Evolutionary conservation across 2,888 invertebrate genomes (phyloP).

Genomic region (Balanococcus diminutus): DNA sequence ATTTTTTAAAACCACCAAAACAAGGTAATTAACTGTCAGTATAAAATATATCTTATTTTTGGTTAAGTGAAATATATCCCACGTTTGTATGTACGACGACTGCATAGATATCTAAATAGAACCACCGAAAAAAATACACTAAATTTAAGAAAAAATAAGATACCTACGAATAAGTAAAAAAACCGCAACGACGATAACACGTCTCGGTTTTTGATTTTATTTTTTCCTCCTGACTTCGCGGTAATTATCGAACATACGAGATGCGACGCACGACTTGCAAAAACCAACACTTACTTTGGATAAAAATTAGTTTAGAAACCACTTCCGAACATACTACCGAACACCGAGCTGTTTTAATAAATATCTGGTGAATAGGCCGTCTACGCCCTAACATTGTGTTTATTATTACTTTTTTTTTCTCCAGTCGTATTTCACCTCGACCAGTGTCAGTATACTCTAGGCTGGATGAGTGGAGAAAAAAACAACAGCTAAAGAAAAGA

Average conservation of each 20-base stretch:
- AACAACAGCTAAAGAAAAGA: conserved; percentile 8
- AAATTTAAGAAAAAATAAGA: neutral
- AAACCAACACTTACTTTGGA: neutral
- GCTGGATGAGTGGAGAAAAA: neutral
- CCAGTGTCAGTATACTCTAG: neutral
- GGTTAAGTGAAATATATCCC: neutral
- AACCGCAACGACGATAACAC: neutral
- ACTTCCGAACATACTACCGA: neutral
- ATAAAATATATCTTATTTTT: conserved; percentile 4
- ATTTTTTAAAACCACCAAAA: conserved; percentile 13
- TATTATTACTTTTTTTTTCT: conserved; percentile 11
- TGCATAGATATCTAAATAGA: neutral
- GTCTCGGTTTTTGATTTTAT: neutral
- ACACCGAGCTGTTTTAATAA: conserved; percentile 7
- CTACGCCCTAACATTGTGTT: conserved; percentile 17
- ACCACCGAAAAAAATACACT: neutral
- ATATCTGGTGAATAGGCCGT: conserved; percentile 15
- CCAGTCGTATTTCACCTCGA: neutral
- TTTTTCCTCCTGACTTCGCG: neutral
- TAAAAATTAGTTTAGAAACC: conserved; percentile 25
- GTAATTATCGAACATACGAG: neutral
- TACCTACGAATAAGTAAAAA: neutral
- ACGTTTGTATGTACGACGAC: neutral
- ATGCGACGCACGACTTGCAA: neutral
- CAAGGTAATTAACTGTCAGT: conserved; percentile 36